Base-by-base conservation (phyloP, 2,888 invertebrate species). In the Zele albiditarsus region DNA sequence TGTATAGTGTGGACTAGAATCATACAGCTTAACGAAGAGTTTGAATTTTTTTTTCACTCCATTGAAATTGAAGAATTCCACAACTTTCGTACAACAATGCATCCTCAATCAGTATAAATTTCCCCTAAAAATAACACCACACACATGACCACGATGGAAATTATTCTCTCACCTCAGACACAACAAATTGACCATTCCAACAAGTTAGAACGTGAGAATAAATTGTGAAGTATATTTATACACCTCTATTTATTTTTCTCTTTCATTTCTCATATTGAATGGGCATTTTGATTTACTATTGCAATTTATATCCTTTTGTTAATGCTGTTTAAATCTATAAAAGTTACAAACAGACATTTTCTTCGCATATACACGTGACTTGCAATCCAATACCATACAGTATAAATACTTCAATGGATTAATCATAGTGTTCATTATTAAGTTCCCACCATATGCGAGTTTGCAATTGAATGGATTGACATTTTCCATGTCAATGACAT, bases 381-480 rank as follows among this genome's bases (percentile, higher is more conserved):
- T 53, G 53, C 20, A 20, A 53, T 53, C 20, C 20, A 53, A 53
- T 53, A 53, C 20, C 53, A 20, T 20, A 53, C 20, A 53, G 14
- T 46, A 46, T 46, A 46, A 46, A 53, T 53, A 53, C 20, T 20
- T 53, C 20, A 53, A 53, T 53, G n/a, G 53, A 53, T 53, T 53
- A 53, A 53, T 53, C 53, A 53, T 53, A 53, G 20, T 20, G n/a
- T 53, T 20, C 46, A 46, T 46, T 53, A 53, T 53, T 20, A 53
- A 53, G 53, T 53, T 53, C 53, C 20, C 53, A 53, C 53, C 20
- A 20, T 20, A 20, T 53, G 53, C 20, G 8, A 20, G n/a, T 53
- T 53, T 10, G 53, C 53, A 53, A 53, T 53, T 53, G 20, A 53
- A 53, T 53, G 53, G 53, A 53, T 53, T 53, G 53, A 53, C 53